Evolutionary conservation across 1,140 invertebrate genomes (phyloP), one percentile per base, ranked within the genome.

Genomic region (Penaeus chinensis): DNA sequence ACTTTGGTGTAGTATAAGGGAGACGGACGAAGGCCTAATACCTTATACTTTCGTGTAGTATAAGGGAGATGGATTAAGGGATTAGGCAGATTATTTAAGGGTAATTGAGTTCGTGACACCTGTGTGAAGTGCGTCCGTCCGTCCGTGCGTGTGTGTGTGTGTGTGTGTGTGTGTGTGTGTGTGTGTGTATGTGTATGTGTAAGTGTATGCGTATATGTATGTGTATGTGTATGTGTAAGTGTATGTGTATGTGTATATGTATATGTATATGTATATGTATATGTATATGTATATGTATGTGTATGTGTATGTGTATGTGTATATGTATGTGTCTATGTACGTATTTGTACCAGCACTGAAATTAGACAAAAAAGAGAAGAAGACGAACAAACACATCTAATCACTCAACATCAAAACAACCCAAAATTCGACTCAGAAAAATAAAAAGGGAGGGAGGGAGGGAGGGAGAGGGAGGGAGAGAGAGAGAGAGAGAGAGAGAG

Each of bases 401-500:
- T 22, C 32, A 20, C 16, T 24, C 66, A 69, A 11, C 32, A n/a
- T 20, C 32, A 11, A 69, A 69, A 22, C 2, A 11, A 2, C 2
- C 22, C n/a, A 22, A 20, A 24, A 22, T 2, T 19, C 66, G 32
- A n/a, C 66, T 24, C 66, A 69, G 11, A 22, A 11, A 10, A 69
- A 19, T 11, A 2, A 27, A 20, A 20, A 18, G 0, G 22, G 27
- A 24, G 63, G n/a, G 63, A 65, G 63, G n/a, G 63, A 65, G 63
- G n/a, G 63, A 65, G 63, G n/a, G 63, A 65, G 63, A 65, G 63
- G n/a, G 63, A 65, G 63, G n/a, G 63, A 65, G 63, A 65, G 63
- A 65, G 63, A 65, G 63, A 65, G 63, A 65, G 63, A 65, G 63
- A 65, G 63, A 65, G 63, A 65, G 63, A 65, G 63, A 65, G 63